A percentile compares a stretch with the other conserved stretches of the same genome.
Conservation (phyloP, 64 coral and sea anemone genomes). For the Montipora cactus region DNA sequence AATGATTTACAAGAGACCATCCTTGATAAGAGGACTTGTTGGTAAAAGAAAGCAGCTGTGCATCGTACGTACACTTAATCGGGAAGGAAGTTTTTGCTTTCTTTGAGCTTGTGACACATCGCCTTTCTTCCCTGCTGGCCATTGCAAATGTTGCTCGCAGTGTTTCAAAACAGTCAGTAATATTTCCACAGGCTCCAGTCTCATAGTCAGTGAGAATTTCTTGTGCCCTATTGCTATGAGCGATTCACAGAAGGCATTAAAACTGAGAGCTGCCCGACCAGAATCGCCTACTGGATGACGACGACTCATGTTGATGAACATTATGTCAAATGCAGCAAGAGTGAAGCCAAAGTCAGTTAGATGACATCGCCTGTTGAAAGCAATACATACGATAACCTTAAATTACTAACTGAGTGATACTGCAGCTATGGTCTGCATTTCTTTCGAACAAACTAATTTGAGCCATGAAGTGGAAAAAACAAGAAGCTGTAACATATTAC, state of each 20-base stretch:
- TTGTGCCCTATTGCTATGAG: constrained; percentile 54
- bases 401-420: too few relatives aligned
- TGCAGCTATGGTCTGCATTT: too few relatives aligned
- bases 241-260: constrained; percentile 66
- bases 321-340: constrained; percentile 68
- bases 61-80: background rate
- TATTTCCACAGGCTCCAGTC: constrained; percentile 50
- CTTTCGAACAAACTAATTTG: too few relatives aligned
- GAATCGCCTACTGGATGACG: constrained; percentile 41
- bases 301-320: constrained; percentile 78
- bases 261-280: constrained; percentile 63
- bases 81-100: background rate
- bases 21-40: background rate
- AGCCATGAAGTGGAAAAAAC: too few relatives aligned
- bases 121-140: background rate
- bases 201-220: constrained; percentile 31
- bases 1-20: background rate
- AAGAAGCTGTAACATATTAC: too few relatives aligned
- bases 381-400: too few relatives aligned
- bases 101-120: background rate
- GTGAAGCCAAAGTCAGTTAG: constrained; percentile 72
- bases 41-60: constrained; percentile 12
- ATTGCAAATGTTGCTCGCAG: constrained; percentile 59
- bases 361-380: constrained; percentile 37
- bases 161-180: constrained; percentile 63